phyloP scores from a whole-genome alignment of 2,888 invertebrate genomes.

The Acanthosoma haemorrhoidale region DNA sequence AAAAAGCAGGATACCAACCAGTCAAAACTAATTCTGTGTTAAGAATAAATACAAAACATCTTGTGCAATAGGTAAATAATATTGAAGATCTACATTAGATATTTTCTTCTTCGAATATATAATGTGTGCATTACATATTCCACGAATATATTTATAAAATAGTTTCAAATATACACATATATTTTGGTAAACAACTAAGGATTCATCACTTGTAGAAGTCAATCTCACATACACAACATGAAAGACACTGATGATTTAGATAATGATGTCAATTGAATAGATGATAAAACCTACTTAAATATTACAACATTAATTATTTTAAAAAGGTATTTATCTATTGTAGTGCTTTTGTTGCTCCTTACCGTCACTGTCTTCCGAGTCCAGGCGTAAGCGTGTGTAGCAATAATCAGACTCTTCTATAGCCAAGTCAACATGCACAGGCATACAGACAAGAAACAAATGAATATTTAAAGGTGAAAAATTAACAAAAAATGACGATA shows the following conservation, averaged over 20 bases:
- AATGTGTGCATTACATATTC: too few species aligned
- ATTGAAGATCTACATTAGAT: too few species aligned
- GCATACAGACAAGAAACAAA: conserved; percentile 36
- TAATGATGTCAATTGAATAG: not conserved
- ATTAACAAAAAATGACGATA: conserved; percentile 3
- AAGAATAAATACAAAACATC: not conserved
- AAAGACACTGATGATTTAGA: conserved; percentile 1
- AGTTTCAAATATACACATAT: too few species aligned
- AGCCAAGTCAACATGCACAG: conserved; percentile 37
- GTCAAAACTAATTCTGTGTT: conserved; percentile 1
- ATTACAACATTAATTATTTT: conserved; percentile 16
- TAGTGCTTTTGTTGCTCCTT: conserved; percentile 32
- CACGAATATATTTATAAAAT: too few species aligned
- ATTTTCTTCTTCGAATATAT: too few species aligned
- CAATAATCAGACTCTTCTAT: conserved; percentile 43
- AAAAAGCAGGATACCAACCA: conserved; percentile 33
- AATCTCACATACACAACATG: not conserved
- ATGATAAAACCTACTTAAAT: not conserved
- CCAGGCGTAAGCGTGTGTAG: conserved; percentile 41
- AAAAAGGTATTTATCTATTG: conserved; percentile 11
- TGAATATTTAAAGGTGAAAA: conserved; percentile 31
- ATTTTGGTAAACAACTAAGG: too few species aligned
- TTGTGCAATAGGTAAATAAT: too few species aligned
- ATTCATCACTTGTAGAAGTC: too few species aligned
- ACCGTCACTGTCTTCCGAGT: conserved; percentile 42